Evolutionary conservation across 2,888 invertebrate genomes (phyloP), one percentile per base, ranked within the genome.

Genomic region (Bibio marci): DNA sequence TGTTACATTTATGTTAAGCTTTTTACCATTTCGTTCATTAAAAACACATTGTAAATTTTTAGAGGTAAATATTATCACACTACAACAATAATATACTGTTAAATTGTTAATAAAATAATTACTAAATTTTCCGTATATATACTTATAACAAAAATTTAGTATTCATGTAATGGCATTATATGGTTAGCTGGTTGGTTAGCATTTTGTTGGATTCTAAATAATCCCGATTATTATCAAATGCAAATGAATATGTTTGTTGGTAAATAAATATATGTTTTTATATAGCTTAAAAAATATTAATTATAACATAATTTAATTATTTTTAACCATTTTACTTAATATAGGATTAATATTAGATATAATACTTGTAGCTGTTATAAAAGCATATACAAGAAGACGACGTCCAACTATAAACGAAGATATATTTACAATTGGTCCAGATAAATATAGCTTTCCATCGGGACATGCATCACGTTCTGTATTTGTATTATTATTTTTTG

Each of bases 381-480:
- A 94, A 63, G 80, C 90, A 1, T 57, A 72, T 39, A 73, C 78
- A 6, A 68, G 90, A 44, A 66, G 94, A 51, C 68, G 79, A 48
- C 67, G 94, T 25, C 92, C 92, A 1, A 73, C 76, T 52, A 57
- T 62, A 13, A 63, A 65, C 43, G 73, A 73, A 47, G 80, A 85
- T 54, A 69, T 78, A 46, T 60, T 79, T 43, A 70, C 70, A 27
- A 63, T 86, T 15, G 83, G 87, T 0, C 81, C 90, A 0, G 92
- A 92, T 59, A 80, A 87, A 51, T 95, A 78, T 35, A 72, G 72
- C 35, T 97, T 97, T 57, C 97, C 95, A 11, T 95, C 94, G 0
- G 94, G 94, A 0, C 95, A 97, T 58, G 77, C 88, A 1, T 88
- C 92, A 19, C 65, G 95, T 48, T 76, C 87, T 1, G 70, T 79